These are phyloP conservation scores for Pycnonotus jocosus DNA, from an alignment of 2,113 vertebrate genomes.

Conservation along the genomic window DNA sequence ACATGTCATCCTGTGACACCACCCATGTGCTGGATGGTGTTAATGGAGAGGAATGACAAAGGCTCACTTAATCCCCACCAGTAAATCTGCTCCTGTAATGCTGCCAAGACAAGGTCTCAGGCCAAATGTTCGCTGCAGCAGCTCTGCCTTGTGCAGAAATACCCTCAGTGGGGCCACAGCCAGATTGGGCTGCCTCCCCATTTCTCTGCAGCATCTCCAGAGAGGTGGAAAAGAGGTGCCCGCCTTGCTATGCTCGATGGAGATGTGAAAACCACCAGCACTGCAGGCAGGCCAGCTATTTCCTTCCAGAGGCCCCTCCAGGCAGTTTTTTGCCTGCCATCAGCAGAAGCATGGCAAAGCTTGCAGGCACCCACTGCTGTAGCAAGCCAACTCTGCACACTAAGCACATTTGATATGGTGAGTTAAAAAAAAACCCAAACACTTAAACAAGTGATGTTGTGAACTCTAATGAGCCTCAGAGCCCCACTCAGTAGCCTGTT, in stretches of 20 bases:
- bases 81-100: background rate
- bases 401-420: background rate
- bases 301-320: background rate
- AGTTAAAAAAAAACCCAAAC: background rate
- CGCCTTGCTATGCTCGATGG: background rate
- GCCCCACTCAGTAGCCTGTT: background rate
- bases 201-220: background rate
- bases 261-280: background rate
- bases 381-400: background rate
- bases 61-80: background rate
- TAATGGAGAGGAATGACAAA: constrained; percentile 29
- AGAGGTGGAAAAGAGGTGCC: background rate
- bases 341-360: background rate
- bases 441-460: background rate
- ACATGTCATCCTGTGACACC: background rate
- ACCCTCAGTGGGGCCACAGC: background rate
- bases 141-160: background rate
- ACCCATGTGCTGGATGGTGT: background rate
- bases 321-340: background rate
- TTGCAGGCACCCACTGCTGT: background rate
- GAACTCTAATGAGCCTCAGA: background rate
- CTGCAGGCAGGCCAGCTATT: background rate
- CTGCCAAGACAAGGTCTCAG: background rate
- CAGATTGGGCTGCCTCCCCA: background rate
- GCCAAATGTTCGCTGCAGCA: background rate